These are phyloP conservation scores for Aphelocoma californica DNA, from an alignment of 2,797 vertebrate genomes.

Conservation along the genomic window DNA sequence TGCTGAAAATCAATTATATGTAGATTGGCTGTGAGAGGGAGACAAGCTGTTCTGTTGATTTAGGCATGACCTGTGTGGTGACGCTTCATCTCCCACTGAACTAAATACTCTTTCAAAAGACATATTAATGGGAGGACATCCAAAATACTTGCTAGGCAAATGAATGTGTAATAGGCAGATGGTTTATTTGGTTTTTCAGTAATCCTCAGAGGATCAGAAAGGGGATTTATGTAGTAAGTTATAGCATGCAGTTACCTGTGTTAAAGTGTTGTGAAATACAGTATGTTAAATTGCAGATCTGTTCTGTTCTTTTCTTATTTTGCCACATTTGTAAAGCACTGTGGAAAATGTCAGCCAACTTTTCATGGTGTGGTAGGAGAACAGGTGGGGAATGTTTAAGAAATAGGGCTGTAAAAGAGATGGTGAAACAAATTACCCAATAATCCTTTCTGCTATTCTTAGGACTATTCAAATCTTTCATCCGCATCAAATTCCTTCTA, in stretches of 20 bases:
- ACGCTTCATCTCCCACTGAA: slow-evolving; percentile 62
- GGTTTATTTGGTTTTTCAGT: slow-evolving; percentile 69
- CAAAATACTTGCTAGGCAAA: slow-evolving; percentile 66
- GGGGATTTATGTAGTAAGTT: slow-evolving; percentile 42
- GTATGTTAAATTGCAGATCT: background rate
- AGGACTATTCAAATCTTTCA: slow-evolving; percentile 8
- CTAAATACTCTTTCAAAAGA: slow-evolving; percentile 67
- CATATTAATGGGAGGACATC: slow-evolving; percentile 66
- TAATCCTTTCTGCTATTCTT: slow-evolving; percentile 9
- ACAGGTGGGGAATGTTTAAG: slow-evolving; percentile 2
- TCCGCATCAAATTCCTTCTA: slow-evolving; percentile 2
- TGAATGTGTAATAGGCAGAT: slow-evolving; percentile 62
- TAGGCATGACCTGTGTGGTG: slow-evolving; percentile 67
- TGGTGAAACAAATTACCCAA: background rate
- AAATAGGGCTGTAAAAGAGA: background rate
- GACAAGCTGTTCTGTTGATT: slow-evolving; percentile 70
- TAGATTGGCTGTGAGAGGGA: slow-evolving; percentile 65
- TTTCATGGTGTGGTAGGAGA: background rate
- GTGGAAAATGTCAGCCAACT: slow-evolving; percentile 38
- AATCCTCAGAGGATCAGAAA: slow-evolving; percentile 56
- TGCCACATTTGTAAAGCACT: background rate
- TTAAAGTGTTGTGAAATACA: slow-evolving; percentile 39
- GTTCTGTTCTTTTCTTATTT: slow-evolving; percentile 40
- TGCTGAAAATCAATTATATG: slow-evolving; percentile 68
- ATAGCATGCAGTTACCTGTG: slow-evolving; percentile 20